phyloP scores from a whole-genome alignment of 1,140 invertebrate genomes.

The Mesaphorura yosii region DNA sequence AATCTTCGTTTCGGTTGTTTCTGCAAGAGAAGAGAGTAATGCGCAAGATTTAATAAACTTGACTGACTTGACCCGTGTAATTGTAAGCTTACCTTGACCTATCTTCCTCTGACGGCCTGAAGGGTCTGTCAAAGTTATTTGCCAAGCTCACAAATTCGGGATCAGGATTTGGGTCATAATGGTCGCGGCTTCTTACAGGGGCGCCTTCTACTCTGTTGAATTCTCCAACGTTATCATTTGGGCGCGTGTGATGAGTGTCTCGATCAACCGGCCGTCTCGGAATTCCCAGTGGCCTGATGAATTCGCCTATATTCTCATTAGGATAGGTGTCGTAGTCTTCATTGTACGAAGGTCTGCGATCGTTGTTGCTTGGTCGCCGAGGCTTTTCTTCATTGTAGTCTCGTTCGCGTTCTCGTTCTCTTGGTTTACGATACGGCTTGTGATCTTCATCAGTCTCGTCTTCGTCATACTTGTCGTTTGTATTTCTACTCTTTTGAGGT shows the following conservation, averaged over 20 bases:
- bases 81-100: not conserved
- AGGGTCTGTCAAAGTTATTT: not conserved
- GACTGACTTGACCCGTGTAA: too few species aligned
- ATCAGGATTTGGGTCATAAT: not conserved
- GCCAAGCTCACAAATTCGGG: not conserved
- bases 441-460: not conserved
- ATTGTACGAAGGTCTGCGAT: not conserved
- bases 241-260: too few species aligned
- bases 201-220: too few species aligned
- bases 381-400: not conserved
- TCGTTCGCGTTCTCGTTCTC: not conserved
- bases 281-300: not conserved
- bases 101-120: not conserved
- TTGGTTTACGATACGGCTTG: not conserved
- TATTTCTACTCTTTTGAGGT: not conserved
- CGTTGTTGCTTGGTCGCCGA: not conserved
- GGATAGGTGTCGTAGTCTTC: slow-evolving; percentile 5
- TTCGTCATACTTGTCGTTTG: not conserved
- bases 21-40: too few species aligned
- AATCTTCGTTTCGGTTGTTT: too few species aligned
- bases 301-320: not conserved
- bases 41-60: too few species aligned
- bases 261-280: too few species aligned
- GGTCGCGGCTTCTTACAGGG: too few species aligned
- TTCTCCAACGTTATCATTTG: too few species aligned